A percentile compares a stretch with the other conserved stretches of the same genome.
Evolutionary conservation across 1,140 invertebrate genomes (phyloP).

Genomic region (Bombus affinis): DNA sequence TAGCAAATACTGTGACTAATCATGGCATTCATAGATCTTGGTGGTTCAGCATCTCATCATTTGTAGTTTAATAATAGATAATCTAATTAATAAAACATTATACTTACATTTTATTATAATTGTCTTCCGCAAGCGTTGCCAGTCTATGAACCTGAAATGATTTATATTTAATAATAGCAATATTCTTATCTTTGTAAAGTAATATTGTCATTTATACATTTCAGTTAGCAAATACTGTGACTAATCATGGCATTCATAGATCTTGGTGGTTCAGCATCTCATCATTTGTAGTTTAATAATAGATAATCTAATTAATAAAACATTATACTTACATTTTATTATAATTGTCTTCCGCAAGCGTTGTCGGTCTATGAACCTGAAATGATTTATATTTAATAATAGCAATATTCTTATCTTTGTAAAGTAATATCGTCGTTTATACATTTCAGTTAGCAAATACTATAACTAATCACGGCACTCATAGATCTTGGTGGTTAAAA

Average conservation of each 20-base stretch:
- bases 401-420: not conserved
- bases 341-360: not conserved
- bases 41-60: not conserved
- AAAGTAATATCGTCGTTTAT: not conserved
- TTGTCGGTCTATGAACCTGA: not conserved
- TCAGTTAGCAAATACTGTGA: constrained; percentile 56
- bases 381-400: constrained; percentile 5
- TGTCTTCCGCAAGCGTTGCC: not conserved
- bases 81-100: not conserved
- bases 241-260: constrained; percentile 9
- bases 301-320: not conserved
- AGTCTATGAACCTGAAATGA: not conserved
- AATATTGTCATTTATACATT: not conserved
- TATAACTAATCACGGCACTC: constrained; percentile 64
- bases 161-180: not conserved
- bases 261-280: not conserved
- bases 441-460: constrained; percentile 66
- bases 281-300: not conserved
- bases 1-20: constrained; percentile 65
- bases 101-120: not conserved
- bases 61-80: not conserved
- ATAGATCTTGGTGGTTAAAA: constrained; percentile 68
- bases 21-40: constrained; percentile 7
- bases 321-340: not conserved
- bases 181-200: not conserved